phyloP scores from a whole-genome alignment of 2,113 vertebrate species.

The Heterotis niloticus region DNA sequence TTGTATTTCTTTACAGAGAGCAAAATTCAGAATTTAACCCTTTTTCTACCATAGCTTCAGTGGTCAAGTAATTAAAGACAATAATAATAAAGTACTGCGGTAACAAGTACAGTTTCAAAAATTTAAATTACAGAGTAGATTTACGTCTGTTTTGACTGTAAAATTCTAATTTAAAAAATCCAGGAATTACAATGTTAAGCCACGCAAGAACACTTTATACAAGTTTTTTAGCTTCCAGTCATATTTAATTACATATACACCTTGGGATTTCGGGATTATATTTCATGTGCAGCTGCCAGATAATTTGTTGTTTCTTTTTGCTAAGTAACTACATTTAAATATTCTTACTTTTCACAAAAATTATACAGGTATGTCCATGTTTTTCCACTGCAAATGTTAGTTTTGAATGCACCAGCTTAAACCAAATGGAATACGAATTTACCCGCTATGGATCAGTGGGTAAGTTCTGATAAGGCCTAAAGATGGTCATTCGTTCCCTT shows the following conservation, averaged over 20 bases:
- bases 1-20: neutral
- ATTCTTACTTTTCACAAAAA: constrained; percentile 32
- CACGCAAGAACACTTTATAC: constrained; percentile 44
- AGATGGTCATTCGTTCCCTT: neutral
- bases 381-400: constrained; percentile 35
- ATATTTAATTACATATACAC: constrained; percentile 20
- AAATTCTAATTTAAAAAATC: constrained; percentile 36
- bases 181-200: constrained; percentile 42
- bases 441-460: constrained; percentile 21
- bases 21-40: neutral
- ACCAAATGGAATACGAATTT: constrained; percentile 19
- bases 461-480: constrained; percentile 45
- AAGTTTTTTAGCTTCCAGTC: constrained; percentile 10
- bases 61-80: neutral
- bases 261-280: neutral
- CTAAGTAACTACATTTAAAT: constrained; percentile 6
- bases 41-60: neutral
- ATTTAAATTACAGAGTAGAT: neutral
- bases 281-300: neutral
- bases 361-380: constrained; percentile 16
- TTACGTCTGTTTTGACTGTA: constrained; percentile 44
- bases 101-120: constrained; percentile 6
- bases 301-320: neutral
- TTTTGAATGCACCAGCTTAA: constrained; percentile 24
- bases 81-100: neutral